A percentile compares a stretch with the other conserved stretches of the same genome.
phyloP scores from a whole-genome alignment of 2,113 vertebrate genomes.

The Lagopus leucura region DNA sequence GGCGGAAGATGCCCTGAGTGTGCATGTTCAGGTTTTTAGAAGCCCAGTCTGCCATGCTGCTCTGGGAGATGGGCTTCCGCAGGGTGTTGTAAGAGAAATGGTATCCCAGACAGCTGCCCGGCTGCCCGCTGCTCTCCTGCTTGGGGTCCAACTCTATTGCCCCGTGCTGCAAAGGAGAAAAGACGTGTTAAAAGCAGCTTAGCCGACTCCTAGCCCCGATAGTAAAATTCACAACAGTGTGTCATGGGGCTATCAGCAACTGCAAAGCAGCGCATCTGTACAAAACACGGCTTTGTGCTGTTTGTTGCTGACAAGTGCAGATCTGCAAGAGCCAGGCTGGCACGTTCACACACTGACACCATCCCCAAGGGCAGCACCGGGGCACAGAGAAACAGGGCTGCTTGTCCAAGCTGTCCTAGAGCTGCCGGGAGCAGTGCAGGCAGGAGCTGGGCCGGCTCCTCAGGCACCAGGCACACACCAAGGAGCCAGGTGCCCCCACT shows the following conservation, averaged over 20 bases:
- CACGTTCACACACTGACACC: not conserved
- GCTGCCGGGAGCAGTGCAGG: accelerated
- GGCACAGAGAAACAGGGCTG: not conserved
- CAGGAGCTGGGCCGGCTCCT: not conserved
- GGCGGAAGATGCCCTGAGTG: slow-evolving; percentile 90
- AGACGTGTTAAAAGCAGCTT: not conserved
- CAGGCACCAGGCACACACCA: not conserved
- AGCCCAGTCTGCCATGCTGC: slow-evolving; percentile 91
- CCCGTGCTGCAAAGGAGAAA: slow-evolving; percentile 71
- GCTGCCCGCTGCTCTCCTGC: slow-evolving; percentile 76
- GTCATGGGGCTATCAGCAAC: not conserved
- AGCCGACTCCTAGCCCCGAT: not conserved
- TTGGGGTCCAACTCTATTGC: slow-evolving; percentile 77
- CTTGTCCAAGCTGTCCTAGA: not conserved
- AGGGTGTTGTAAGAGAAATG: slow-evolving; percentile 82
- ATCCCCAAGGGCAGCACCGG: not conserved
- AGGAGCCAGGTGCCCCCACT: not conserved
- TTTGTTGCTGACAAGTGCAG: accelerated
- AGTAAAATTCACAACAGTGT: not conserved
- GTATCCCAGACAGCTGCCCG: slow-evolving; percentile 54
- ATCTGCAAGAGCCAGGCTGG: not conserved
- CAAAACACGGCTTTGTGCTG: not conserved
- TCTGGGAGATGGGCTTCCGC: slow-evolving; percentile 83
- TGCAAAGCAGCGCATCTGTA: not conserved
- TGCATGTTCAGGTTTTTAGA: slow-evolving; percentile 94